Evolutionary conservation across 2,888 invertebrate genomes (phyloP), one percentile per base, ranked within the genome.

Genomic region (Lepidonotus clava): DNA sequence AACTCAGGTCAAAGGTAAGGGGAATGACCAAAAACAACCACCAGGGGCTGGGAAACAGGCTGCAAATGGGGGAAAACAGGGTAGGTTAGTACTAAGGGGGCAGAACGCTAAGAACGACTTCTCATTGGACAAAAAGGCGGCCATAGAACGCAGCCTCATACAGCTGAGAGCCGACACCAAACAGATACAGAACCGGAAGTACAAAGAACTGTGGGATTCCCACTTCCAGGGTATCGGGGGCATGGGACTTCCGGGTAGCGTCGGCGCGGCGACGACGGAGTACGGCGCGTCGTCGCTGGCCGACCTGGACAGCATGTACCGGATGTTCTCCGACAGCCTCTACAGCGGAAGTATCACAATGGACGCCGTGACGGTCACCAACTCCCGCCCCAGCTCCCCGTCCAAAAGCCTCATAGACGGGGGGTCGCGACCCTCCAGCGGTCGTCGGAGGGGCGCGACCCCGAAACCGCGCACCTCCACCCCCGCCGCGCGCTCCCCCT

Each of bases 401-500:
- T 41, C 80, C 5, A 80, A 80, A 46, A 32, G 32, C 24, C 41
- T 46, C 28, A 5, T 36, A 6, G 46, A 46, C 1, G 41, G 14
- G 5, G 41, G 80, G 0, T 41, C 80, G 32, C 41, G 80, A 11
- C 80, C 80, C 11, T 76, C 76, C 28, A 32, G 46, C 24, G 41
- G 46, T 14, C 0, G 40, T n/a, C 41, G 80, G 6, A 6, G 24
- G 24, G 46, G 28, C 5, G 24, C 41, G 4, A 34, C 40, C 24
- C 80, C 80, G 4, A 80, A 80, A 46, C 80, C 80, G 1, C 24
- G 80, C 14, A 80, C 80, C 5, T 80, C 80, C 14, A 80, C 80
- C 46, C 80, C 80, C 1, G 46, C 46, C 18, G 21, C 51, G 14
- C 76, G 80, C 11, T 18, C 80, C 28, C 14, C 80, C 41, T 14